Evolutionary conservation across 2,888 invertebrate genomes (phyloP).

Genomic region (Cataglyphis albicans): DNA sequence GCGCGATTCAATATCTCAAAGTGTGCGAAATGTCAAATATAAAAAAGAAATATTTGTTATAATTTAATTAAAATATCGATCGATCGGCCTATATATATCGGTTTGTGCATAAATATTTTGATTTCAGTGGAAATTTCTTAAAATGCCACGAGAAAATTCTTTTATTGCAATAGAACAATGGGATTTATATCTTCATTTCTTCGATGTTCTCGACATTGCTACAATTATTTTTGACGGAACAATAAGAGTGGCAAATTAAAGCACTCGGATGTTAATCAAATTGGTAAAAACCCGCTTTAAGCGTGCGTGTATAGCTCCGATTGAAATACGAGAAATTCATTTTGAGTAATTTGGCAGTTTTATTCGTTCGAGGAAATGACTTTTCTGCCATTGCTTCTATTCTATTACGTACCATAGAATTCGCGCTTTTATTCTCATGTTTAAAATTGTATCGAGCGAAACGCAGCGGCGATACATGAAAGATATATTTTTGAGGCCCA

Average conservation of each 20-base stretch:
- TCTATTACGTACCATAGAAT: constrained; percentile 45
- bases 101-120: neutral
- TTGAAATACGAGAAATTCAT: constrained; percentile 48
- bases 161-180: neutral
- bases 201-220: neutral
- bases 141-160: neutral
- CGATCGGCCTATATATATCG: neutral
- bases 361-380: constrained; percentile 59
- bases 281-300: constrained; percentile 32
- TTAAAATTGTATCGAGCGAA: constrained; percentile 49
- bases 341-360: constrained; percentile 56
- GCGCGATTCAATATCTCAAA: neutral
- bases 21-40: neutral
- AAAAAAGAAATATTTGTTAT: neutral
- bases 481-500: neutral
- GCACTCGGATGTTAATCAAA: constrained; percentile 32
- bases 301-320: neutral
- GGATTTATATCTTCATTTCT: constrained; percentile 17
- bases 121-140: neutral
- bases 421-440: constrained; percentile 23
- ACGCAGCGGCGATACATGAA: neutral
- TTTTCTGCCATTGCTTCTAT: constrained; percentile 59
- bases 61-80: neutral
- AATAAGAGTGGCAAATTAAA: constrained; percentile 50
- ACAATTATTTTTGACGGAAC: neutral